Conservation (phyloP, 2,797 vertebrate genomes). For the Dromococcyx pavoninus region DNA sequence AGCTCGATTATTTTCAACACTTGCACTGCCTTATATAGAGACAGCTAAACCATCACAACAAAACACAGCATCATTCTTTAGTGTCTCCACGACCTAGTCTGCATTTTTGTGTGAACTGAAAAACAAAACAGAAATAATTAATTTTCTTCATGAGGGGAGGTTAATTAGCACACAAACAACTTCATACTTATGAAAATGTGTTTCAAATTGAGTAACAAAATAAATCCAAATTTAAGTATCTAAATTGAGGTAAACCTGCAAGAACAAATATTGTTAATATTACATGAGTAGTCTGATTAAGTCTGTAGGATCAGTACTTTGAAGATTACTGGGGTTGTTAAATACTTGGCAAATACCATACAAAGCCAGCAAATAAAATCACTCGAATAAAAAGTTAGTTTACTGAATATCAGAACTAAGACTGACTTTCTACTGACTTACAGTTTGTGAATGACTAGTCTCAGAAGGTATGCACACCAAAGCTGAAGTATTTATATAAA, state of each 20-base stretch:
- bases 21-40: not conserved
- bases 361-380: not conserved
- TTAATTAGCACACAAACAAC: not conserved
- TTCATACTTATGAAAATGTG: not conserved
- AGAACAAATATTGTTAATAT: not conserved
- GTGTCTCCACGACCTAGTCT: not conserved
- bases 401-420: not conserved
- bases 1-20: not conserved
- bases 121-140: not conserved
- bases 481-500: not conserved
- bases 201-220: not conserved
- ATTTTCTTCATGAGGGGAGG: not conserved
- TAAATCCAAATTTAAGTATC: not conserved
- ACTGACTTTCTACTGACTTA: not conserved
- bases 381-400: not conserved
- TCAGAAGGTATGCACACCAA: not conserved
- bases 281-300: not conserved
- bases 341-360: not conserved
- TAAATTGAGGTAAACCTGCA: not conserved
- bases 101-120: not conserved
- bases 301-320: not conserved
- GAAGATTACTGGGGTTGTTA: not conserved
- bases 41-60: not conserved
- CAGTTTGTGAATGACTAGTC: not conserved
- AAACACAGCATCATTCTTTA: not conserved